Evolutionary conservation across 2,888 invertebrate genomes (phyloP), one percentile per base, ranked within the genome.

Genomic region (Pharmacophagus antenor): DNA sequence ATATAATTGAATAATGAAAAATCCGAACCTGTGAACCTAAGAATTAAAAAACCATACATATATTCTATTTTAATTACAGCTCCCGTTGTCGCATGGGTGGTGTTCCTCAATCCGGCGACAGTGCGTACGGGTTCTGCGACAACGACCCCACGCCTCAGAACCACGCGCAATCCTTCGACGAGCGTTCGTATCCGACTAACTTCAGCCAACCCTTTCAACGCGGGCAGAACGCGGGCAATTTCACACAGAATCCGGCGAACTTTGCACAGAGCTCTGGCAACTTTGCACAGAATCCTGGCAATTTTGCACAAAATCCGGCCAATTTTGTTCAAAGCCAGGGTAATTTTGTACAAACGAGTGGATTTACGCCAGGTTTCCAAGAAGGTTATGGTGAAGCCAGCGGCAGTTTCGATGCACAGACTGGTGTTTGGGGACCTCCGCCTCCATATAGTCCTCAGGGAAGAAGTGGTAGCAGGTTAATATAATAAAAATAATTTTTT

Each of bases 391-490:
- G 94, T 22, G 93, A 74, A 78, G 88, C 76, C 66, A 92, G 75
- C 67, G 94, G 80, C 72, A 93, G 73, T 85, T 93, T 71, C 84
- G 94, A 70, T 73, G 92, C 75, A 62, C 92, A 76, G 82, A 93
- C 84, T 77, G 96, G 88, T 0, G 85, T 85, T 18, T 97, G 97
- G 97, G 97, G 96, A 0, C 97, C 97, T 0, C 97, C 97, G 0
- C 97, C 97, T 0, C 97, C 97, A 0, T 97, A 97, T 74, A 95
- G 95, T 61, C 95, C 95, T 54, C 95, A 95, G 41, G 95, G 95
- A 1, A 71, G 89, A 2, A 80, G 75, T 59, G 85, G 80, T 0
- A 85, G 80, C 63, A 78, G 90, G 89, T 60, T 15, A 17, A 50
- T 54, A 31, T 20, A 37, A 4, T 37, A n/a, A 37, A 37, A n/a